Conservation (phyloP, 2,888 invertebrate species). For the Apamea sordens region DNA sequence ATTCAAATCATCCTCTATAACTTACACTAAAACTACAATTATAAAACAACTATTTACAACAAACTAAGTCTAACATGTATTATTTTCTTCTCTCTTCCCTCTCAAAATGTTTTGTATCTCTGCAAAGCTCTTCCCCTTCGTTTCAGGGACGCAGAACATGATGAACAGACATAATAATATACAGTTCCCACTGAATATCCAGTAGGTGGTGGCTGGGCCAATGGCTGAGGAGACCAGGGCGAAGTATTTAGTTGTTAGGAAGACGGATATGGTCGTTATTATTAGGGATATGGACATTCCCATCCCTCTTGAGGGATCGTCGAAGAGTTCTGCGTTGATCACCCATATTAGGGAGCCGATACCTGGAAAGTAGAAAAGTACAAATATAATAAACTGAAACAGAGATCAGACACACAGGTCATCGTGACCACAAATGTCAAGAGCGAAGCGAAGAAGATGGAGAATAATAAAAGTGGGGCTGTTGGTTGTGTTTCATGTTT, state of each 20-base stretch:
- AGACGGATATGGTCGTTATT: conserved; percentile 25
- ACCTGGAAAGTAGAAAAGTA: conserved; percentile 69
- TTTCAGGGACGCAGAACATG: conserved; percentile 78
- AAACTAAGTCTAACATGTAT: conserved; percentile 18
- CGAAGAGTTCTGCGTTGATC: conserved; percentile 78
- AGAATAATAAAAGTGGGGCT: no score
- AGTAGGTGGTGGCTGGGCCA: conserved; percentile 77
- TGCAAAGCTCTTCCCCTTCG: conserved; percentile 78
- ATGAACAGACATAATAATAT: conserved; percentile 72
- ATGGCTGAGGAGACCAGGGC: conserved; percentile 67
- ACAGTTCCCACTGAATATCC: conserved; percentile 72
- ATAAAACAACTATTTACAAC: background rate
- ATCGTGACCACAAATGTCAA: no score
- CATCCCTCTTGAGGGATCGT: conserved; percentile 66
- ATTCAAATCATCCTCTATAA: background rate
- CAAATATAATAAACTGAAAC: no score
- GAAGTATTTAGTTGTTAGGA: conserved; percentile 75
- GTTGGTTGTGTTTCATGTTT: no score
- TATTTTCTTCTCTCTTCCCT: conserved; percentile 2
- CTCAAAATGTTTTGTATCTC: conserved; percentile 75
- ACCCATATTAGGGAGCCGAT: conserved; percentile 79
- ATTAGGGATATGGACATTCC: conserved; percentile 42
- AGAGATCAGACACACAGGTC: no score
- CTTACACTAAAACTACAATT: background rate
- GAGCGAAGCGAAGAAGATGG: no score